These are phyloP conservation scores for Tipula helvola DNA, from an alignment of 2,888 invertebrate genomes.

Conservation along the genomic window DNA sequence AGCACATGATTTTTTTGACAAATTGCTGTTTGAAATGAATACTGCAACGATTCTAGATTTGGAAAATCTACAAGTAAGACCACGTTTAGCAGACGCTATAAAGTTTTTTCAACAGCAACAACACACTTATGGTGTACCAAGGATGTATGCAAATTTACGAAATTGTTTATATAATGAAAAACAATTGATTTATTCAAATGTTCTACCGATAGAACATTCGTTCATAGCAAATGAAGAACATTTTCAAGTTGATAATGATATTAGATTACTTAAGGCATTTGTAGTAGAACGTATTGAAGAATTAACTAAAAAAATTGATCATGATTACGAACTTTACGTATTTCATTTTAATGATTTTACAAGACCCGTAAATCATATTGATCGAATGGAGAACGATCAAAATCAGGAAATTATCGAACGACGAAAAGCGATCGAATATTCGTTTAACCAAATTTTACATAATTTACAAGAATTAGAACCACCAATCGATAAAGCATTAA, in stretches of 20 bases:
- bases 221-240: background rate
- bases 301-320: conserved; percentile 12
- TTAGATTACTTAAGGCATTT: background rate
- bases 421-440: background rate
- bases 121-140: conserved; percentile 19
- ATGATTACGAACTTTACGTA: conserved; percentile 16
- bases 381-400: background rate
- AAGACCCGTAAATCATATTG: background rate
- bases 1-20: conserved; percentile 27
- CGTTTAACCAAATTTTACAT: conserved; percentile 11
- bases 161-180: conserved; percentile 30
- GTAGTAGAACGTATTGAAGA: background rate
- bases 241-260: background rate
- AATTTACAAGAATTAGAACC: conserved; percentile 12
- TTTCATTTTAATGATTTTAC: conserved; percentile 15
- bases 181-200: conserved; percentile 20
- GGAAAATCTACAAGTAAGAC: conserved; percentile 10
- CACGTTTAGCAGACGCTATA: conserved; percentile 12
- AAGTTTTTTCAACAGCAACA: conserved; percentile 24
- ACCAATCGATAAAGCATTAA: conserved; percentile 22
- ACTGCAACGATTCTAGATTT: conserved; percentile 9
- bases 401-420: background rate
- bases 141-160: conserved; percentile 29
- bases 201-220: background rate
- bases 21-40: conserved; percentile 6